A percentile compares a stretch with the other conserved stretches of the same genome.
Evolutionary conservation across 2,113 vertebrate species (phyloP).

Genomic region (Crotalus tigris): DNA sequence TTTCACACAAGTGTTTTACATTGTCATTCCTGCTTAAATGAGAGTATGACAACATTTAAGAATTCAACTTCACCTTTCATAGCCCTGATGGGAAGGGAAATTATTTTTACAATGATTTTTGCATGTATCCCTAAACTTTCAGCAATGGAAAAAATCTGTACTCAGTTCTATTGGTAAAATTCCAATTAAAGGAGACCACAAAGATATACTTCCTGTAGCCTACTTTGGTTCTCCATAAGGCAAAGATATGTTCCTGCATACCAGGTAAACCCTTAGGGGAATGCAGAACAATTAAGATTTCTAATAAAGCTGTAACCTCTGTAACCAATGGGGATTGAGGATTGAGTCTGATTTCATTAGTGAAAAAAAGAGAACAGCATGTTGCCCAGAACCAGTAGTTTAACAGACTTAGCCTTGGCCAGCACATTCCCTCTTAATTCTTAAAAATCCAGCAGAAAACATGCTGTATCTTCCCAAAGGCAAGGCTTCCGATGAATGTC

Average conservation of each 20-base stretch:
- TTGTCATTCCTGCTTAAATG: neutral
- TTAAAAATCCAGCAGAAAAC: neutral
- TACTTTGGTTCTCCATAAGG: too few relatives aligned
- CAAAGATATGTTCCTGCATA: neutral
- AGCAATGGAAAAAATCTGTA: neutral
- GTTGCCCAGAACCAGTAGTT: neutral
- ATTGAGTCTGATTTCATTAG: neutral
- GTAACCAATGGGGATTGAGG: neutral
- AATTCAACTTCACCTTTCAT: neutral
- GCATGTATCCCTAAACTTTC: neutral
- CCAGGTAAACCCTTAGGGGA: neutral
- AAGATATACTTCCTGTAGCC: conserved; percentile 20
- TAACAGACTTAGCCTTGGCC: neutral
- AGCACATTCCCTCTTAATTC: neutral
- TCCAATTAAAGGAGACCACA: conserved; percentile 18
- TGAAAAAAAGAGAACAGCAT: neutral
- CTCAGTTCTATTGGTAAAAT: neutral
- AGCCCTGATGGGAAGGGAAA: neutral
- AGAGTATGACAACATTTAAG: neutral
- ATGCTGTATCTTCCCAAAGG: neutral
- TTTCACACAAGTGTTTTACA: conserved; percentile 23
- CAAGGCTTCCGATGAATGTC: neutral
- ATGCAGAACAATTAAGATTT: neutral
- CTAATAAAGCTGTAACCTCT: neutral
- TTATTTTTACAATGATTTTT: neutral